Base-by-base conservation (phyloP, 2,797 vertebrate species). In the Heliangelus exortis region DNA sequence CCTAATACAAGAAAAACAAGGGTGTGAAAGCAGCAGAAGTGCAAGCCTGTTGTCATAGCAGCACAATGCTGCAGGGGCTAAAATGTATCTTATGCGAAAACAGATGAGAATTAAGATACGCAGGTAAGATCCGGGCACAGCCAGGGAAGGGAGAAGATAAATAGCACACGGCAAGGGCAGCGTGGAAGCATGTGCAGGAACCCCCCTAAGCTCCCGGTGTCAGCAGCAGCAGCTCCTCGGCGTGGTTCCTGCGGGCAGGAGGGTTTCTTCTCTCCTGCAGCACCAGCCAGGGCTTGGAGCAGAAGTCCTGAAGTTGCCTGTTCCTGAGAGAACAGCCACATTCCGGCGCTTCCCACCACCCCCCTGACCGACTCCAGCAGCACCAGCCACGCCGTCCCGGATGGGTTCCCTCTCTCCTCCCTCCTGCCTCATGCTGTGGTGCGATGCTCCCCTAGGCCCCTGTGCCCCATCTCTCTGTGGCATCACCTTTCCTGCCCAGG, bases 11-110 rank as follows among this genome's bases (percentile, higher is more conserved):
- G 95, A 71, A 88, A 95, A 96, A 95, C 96, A 96, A 95, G 92
- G 89, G 91, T 95, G 95, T 95, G 95, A 97, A 96, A 88, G 92
- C 96, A 95, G 92, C 87, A 91, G 93, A 96, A 95, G 92, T 95
- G 91, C 92, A 96, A 96, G 93, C 92, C 87, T 96, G 95, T 97
- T 97, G 96, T 97, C 96, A 96, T 96, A 97, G 95, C 95, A 97
- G 96, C 95, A 97, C 95, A 97, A 95, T 96, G 95, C 92, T 94
- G 95, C 95, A 96, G 95, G 95, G 95, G 95, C 92, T 93, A 91
- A 96, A 95, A 97, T 84, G 92, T 94, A 93, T 96, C 95, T 97
- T 96, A 94, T 90, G 93, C 93, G 80, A 96, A 96, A 96, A 94
- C 89, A 96, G 93, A 96, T 93, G 91, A 96, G 95, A 94, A 97